Conservation (phyloP, 2,113 vertebrate genomes). For the Passerina amoena region DNA sequence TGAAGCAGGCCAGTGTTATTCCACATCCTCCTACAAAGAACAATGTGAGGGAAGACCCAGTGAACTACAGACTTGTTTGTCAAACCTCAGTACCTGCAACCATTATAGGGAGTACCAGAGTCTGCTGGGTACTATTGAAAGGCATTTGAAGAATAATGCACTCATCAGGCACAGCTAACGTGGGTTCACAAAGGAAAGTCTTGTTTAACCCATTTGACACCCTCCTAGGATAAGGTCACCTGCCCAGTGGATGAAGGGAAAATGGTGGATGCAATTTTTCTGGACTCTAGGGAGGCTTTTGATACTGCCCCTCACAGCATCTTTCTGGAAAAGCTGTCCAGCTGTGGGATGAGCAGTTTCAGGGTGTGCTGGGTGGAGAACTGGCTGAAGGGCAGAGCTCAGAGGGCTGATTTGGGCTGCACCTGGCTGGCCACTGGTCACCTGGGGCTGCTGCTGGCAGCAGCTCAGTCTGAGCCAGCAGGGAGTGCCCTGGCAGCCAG, state of each 20-base stretch:
- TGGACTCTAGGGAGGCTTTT: neutral
- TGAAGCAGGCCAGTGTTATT: neutral
- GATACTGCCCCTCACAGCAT: neutral
- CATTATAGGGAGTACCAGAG: neutral
- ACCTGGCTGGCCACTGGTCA: too few species aligned
- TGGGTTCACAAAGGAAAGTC: neutral
- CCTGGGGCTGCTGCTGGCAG: neutral
- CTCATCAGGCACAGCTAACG: neutral
- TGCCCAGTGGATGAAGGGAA: neutral
- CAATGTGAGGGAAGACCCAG: neutral
- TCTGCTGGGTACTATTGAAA: neutral
- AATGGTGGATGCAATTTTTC: neutral
- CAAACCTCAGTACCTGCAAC: neutral
- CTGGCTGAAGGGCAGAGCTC: neutral
- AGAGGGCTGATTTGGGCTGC: neutral
- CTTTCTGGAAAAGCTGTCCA: neutral
- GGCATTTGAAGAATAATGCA: neutral
- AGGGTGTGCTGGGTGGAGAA: neutral
- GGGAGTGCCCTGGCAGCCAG: neutral
- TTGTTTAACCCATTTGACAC: neutral
- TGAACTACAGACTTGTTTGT: neutral
- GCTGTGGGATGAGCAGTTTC: neutral
- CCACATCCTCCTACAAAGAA: neutral
- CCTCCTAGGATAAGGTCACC: neutral
- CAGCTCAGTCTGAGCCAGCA: neutral